Percentiles rank a stretch among this genome's conserved stretches.
Evolutionary conservation across 2,113 vertebrate species (phyloP).

Genomic region (Apus apus): DNA sequence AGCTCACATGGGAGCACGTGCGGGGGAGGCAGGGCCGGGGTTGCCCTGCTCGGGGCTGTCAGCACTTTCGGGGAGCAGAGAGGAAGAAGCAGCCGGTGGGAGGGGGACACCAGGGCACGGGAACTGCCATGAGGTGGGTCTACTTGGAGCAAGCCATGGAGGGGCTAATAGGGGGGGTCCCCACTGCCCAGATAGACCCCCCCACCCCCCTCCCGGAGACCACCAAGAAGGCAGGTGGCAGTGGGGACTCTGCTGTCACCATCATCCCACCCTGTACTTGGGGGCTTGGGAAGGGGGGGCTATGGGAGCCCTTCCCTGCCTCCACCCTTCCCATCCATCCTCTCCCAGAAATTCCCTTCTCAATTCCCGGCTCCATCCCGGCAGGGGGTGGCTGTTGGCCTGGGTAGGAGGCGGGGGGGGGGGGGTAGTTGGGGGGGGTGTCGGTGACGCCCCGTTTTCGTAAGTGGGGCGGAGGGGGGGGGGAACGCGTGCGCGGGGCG

Average conservation of each 20-base stretch:
- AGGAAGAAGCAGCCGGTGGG: not conserved
- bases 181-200: not conserved
- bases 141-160: not conserved
- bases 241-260: not conserved
- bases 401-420: too few species aligned
- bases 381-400: too few species aligned
- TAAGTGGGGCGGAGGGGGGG: not conserved
- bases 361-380: not conserved
- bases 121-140: not conserved
- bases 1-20: conserved; percentile 13
- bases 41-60: conserved; percentile 1
- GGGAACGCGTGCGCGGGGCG: conserved; percentile 38
- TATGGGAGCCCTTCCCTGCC: fast-evolving
- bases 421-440: not conserved
- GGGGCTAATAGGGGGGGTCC: not conserved
- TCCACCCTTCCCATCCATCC: not conserved
- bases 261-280: not conserved
- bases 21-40: conserved; percentile 28
- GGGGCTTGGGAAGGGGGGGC: fast-evolving
- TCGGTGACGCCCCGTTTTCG: too few species aligned
- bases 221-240: not conserved
- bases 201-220: too few species aligned
- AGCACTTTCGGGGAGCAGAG: conserved; percentile 1
- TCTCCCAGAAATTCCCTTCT: too few species aligned
- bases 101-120: not conserved